phyloP scores from a whole-genome alignment of 2,888 invertebrate species.

The Eilema depressum region DNA sequence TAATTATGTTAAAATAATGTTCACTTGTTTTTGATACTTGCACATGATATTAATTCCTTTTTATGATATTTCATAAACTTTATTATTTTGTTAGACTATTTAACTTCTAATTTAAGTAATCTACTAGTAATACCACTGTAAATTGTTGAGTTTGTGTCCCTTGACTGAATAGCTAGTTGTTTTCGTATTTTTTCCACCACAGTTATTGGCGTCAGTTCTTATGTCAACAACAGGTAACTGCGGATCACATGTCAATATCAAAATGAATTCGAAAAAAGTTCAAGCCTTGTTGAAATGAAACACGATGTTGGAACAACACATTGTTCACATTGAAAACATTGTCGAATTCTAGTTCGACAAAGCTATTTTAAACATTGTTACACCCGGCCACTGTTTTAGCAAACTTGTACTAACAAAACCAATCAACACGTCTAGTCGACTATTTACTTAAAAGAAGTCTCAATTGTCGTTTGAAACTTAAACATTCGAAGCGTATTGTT shows the following conservation, averaged over 20 bases:
- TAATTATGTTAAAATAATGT: background rate
- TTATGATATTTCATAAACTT: no score
- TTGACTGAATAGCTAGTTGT: background rate
- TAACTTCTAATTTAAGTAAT: background rate
- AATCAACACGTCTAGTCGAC: conserved; percentile 66
- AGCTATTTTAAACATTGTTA: conserved; percentile 40
- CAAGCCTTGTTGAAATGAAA: conserved; percentile 57
- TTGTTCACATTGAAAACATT: conserved; percentile 53
- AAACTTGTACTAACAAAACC: conserved; percentile 65
- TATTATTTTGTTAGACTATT: conserved; percentile 17
- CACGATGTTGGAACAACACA: conserved; percentile 39
- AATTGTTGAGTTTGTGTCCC: background rate
- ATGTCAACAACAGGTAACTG: conserved; percentile 38
- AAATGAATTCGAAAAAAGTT: conserved; percentile 50
- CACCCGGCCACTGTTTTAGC: conserved; percentile 44
- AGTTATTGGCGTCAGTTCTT: conserved; percentile 36
- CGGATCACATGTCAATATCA: conserved; percentile 49
- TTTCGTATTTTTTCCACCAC: conserved; percentile 18
- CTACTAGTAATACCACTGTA: background rate
- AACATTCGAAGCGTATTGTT: conserved; percentile 83
- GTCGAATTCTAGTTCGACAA: conserved; percentile 45
- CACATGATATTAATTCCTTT: conserved; percentile 11
- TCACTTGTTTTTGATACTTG: conserved; percentile 5
- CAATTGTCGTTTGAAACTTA: conserved; percentile 84
- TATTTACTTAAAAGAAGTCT: conserved; percentile 75